Conservation (phyloP, 2,888 invertebrate species). For the Scaptomyza flava region DNA sequence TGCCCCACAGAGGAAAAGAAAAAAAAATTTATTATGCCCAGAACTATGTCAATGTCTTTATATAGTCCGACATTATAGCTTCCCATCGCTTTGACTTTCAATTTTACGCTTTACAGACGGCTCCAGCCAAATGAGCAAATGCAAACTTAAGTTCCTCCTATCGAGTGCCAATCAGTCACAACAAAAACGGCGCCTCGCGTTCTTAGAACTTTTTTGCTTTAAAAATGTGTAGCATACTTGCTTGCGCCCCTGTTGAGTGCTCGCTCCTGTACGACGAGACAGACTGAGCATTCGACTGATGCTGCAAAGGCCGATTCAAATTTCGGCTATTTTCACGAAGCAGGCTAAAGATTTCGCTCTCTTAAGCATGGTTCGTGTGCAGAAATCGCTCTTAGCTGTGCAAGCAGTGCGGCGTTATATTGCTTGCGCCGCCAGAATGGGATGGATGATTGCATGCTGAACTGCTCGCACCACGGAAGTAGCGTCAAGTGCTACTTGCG, state of each 20-base stretch:
- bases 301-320: conserved; percentile 11
- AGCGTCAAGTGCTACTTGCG: conserved; percentile 64
- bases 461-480: conserved; percentile 58
- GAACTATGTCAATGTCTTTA: conserved; percentile 70
- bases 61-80: conserved; percentile 8
- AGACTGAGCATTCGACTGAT: conserved; percentile 37
- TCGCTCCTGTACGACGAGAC: conserved; percentile 27
- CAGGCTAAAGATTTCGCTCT: conserved; percentile 62
- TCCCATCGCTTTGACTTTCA: conserved; percentile 30
- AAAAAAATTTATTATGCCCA: conserved; percentile 13
- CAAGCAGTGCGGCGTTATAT: conserved; percentile 49
- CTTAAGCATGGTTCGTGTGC: conserved; percentile 46
- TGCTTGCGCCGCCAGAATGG: conserved; percentile 71
- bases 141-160: conserved; percentile 20
- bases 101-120: conserved; percentile 46
- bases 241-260: conserved; percentile 22
- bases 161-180: conserved; percentile 19
- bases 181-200: conserved; percentile 26
- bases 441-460: conserved; percentile 25
- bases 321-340: conserved; percentile 22
- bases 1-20: not conserved
- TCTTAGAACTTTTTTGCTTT: not conserved
- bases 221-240: conserved; percentile 30
- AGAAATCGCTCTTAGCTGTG: conserved; percentile 58
- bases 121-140: conserved; percentile 25